These are phyloP conservation scores for Campylomormyrus tamandua DNA, from an alignment of 2,113 vertebrate genomes.

Conservation along the genomic window DNA sequence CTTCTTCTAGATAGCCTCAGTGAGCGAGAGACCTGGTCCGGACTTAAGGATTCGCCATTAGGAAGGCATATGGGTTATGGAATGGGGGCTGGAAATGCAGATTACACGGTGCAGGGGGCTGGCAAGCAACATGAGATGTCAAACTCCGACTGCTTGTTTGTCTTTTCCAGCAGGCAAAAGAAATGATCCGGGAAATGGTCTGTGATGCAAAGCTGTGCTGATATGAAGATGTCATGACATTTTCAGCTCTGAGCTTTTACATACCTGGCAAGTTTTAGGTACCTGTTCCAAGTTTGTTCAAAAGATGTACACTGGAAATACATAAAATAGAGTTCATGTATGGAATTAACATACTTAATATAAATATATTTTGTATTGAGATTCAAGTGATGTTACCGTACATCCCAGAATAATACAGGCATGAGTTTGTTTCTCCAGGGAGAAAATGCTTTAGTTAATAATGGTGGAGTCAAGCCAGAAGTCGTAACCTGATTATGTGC, in stretches of 20 bases:
- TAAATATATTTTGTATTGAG: background rate
- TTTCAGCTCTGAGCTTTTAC: background rate
- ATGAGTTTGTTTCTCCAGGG: background rate
- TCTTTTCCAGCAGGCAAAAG: background rate
- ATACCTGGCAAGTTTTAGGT: background rate
- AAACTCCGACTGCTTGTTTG: background rate
- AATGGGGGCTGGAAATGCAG: background rate
- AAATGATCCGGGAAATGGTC: background rate
- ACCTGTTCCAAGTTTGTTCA: background rate
- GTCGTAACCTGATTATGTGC: background rate
- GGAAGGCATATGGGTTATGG: background rate
- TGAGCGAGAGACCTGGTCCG: background rate
- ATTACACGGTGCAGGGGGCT: background rate
- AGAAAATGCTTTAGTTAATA: background rate
- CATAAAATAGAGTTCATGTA: background rate
- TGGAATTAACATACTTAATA: background rate
- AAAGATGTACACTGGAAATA: background rate
- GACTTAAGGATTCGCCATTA: background rate
- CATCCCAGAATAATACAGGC: background rate
- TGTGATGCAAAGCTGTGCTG: background rate
- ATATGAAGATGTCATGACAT: background rate
- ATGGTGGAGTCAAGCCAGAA: background rate
- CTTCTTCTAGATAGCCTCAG: background rate
- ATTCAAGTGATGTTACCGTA: background rate
- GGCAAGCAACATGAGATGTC: background rate